These are phyloP conservation scores for Cynopterus sphinx DNA, from an alignment of 2,797 vertebrate genomes.

Conservation along the genomic window DNA sequence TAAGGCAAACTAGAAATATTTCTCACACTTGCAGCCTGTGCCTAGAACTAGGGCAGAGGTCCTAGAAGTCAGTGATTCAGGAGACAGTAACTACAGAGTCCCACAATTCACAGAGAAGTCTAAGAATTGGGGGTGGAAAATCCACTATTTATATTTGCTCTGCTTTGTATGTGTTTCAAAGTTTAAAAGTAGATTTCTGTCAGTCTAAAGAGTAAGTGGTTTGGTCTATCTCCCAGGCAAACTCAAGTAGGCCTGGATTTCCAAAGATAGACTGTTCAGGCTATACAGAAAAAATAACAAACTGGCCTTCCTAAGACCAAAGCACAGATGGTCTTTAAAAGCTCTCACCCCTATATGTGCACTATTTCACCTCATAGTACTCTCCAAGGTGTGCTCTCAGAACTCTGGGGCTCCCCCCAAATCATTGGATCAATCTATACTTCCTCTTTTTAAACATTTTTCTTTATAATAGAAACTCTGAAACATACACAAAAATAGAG, in stretches of 20 bases:
- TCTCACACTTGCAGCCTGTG: not conserved
- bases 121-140: not conserved
- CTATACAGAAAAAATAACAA: not conserved
- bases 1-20: not conserved
- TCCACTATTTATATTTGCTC: not conserved
- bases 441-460: not conserved
- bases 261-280: not conserved
- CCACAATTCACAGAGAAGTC: not conserved
- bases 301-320: not conserved
- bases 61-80: not conserved
- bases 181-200: not conserved
- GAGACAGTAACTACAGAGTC: not conserved
- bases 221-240: not conserved
- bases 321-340: not conserved
- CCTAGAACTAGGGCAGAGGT: not conserved
- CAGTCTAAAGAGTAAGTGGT: not conserved
- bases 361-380: not conserved
- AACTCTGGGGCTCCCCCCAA: not conserved
- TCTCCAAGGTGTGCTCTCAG: not conserved
- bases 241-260: not conserved
- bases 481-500: not conserved
- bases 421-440: not conserved
- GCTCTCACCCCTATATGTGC: not conserved
- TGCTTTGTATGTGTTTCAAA: not conserved
- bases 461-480: not conserved